These are phyloP conservation scores for Leptothorax acervorum DNA, from an alignment of 2,888 invertebrate genomes.

Conservation along the genomic window DNA sequence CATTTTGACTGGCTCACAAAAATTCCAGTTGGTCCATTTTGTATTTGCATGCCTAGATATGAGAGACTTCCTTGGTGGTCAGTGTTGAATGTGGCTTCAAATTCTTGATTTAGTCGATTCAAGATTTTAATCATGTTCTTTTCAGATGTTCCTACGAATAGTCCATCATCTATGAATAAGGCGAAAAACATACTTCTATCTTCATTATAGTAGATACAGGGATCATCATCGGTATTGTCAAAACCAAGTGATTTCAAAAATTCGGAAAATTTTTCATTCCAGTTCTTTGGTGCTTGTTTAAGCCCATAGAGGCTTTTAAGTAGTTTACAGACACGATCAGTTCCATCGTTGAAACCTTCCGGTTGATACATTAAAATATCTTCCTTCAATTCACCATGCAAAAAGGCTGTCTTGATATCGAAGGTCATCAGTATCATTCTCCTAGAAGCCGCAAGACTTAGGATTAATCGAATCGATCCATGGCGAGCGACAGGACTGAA, in stretches of 20 bases:
- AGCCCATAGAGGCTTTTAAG: constrained; percentile 57
- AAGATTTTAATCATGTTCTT: constrained; percentile 63
- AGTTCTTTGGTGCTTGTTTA: constrained; percentile 76
- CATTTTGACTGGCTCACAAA: constrained; percentile 70
- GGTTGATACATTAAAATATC: constrained; percentile 59
- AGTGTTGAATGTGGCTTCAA: constrained; percentile 62
- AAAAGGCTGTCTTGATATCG: too few species aligned
- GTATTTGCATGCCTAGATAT: constrained; percentile 74
- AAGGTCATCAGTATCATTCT: too few species aligned
- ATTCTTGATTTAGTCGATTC: constrained; percentile 58
- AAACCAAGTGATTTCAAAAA: constrained; percentile 68
- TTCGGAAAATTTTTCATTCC: constrained; percentile 72
- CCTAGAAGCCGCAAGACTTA: constrained; percentile 55
- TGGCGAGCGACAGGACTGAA: constrained; percentile 76
- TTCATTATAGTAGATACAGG: constrained; percentile 73
- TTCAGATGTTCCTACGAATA: constrained; percentile 64
- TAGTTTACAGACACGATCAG: constrained; percentile 68
- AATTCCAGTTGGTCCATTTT: constrained; percentile 64
- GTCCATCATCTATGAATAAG: constrained; percentile 74
- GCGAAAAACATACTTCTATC: constrained; percentile 64
- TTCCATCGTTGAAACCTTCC: constrained; percentile 70
- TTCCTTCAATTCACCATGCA: too few species aligned
- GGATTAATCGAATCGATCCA: constrained; percentile 68
- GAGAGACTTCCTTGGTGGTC: constrained; percentile 44
- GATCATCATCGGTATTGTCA: constrained; percentile 73